phyloP scores from a whole-genome alignment of 2,888 invertebrate genomes.

The Dicyrtomina minuta region DNA sequence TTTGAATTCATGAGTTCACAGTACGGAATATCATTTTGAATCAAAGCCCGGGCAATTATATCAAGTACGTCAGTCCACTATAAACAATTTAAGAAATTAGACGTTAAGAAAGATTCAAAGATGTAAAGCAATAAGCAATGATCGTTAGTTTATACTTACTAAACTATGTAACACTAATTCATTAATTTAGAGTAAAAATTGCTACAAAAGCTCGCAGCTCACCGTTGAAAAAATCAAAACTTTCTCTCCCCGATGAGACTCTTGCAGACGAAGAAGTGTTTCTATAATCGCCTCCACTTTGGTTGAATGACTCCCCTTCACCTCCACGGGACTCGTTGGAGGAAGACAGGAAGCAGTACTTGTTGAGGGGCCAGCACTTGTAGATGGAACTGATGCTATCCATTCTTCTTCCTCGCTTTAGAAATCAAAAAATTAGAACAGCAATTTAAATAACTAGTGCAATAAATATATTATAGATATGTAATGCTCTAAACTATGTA shows the following conservation, averaged over 20 bases:
- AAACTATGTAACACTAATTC: neutral
- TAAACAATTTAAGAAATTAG: constrained; percentile 46
- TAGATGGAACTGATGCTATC: too few relatives aligned
- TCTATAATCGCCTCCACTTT: constrained; percentile 69
- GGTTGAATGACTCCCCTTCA: constrained; percentile 69
- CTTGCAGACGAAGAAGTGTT: constrained; percentile 62
- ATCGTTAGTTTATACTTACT: neutral
- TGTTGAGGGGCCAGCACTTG: constrained; percentile 8
- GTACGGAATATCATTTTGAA: constrained; percentile 60
- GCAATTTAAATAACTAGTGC: too few relatives aligned
- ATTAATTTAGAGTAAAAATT: neutral
- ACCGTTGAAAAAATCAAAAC: constrained; percentile 71
- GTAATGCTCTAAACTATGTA: too few relatives aligned
- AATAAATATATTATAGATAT: neutral
- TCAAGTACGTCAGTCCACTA: constrained; percentile 60
- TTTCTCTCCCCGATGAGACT: constrained; percentile 64
- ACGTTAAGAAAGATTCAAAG: constrained; percentile 21
- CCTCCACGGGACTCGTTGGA: constrained; percentile 40
- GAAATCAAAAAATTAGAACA: neutral
- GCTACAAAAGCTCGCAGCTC: constrained; percentile 15
- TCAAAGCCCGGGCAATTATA: constrained; percentile 62
- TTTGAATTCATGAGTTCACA: constrained; percentile 55
- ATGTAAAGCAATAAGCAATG: neutral
- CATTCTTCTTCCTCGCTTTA: constrained; percentile 12
- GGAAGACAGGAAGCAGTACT: neutral